Evolutionary conservation across 2,797 vertebrate species (phyloP).

Genomic region (Leuciscus waleckii): DNA sequence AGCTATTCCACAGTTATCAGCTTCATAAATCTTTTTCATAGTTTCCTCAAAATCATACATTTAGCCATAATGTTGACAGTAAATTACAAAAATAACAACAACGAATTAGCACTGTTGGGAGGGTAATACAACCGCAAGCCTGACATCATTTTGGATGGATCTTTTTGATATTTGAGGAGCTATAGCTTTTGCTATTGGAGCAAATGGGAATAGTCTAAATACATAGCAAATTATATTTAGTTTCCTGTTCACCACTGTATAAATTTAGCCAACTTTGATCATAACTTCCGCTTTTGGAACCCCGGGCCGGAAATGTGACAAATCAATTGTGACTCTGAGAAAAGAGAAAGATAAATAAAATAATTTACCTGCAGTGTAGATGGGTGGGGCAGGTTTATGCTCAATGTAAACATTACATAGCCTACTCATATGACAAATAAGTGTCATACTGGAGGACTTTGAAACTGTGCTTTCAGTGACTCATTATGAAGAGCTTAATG

Average conservation of each 20-base stretch:
- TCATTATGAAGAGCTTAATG: neutral
- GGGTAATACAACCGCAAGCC: no score
- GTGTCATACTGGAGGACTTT: neutral
- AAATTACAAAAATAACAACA: no score
- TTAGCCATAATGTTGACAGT: neutral
- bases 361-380: neutral
- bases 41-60: neutral
- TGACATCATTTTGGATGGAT: no score
- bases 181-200: no score
- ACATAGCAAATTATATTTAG: neutral
- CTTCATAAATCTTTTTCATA: neutral
- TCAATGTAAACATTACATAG: constrained; percentile 2
- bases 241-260: neutral
- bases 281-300: neutral
- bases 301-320: neutral
- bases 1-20: neutral
- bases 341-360: neutral
- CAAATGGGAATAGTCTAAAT: no score
- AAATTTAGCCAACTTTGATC: neutral
- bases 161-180: no score
- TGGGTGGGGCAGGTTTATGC: neutral
- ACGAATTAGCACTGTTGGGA: no score
- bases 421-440: neutral
- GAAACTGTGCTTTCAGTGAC: neutral
- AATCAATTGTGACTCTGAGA: neutral